Evolutionary conservation across 2,113 vertebrate species (phyloP).

Genomic region (Podocnemis expansa): DNA sequence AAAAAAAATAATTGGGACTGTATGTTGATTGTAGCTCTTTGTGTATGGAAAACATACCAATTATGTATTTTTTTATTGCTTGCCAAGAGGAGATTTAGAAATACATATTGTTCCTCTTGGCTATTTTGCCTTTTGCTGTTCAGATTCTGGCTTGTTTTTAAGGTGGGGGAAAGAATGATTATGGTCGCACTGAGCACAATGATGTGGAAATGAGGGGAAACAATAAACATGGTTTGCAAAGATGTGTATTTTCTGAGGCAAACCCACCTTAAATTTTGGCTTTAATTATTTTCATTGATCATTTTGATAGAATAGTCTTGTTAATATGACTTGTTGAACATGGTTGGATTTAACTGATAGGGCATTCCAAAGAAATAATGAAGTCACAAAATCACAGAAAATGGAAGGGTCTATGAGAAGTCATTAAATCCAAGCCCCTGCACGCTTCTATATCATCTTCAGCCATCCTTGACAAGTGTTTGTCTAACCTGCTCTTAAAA

Average conservation of each 20-base stretch:
- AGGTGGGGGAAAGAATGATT: background rate
- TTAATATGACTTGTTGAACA: background rate
- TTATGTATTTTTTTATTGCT: too few relatives aligned
- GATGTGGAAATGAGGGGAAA: background rate
- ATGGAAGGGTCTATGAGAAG: too few relatives aligned
- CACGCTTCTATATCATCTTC: too few relatives aligned
- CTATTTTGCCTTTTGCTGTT: background rate
- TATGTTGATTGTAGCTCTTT: too few relatives aligned
- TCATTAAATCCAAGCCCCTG: too few relatives aligned
- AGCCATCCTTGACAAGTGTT: too few relatives aligned
- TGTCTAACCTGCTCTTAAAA: too few relatives aligned
- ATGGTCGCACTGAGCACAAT: background rate
- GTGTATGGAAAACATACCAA: too few relatives aligned
- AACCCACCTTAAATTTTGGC: slow-evolving; percentile 23
- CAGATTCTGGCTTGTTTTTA: background rate
- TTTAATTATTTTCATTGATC: background rate
- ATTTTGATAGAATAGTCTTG: background rate
- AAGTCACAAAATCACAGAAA: too few relatives aligned
- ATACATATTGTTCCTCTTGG: background rate
- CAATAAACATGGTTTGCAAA: slow-evolving; percentile 17
- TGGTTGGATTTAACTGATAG: background rate
- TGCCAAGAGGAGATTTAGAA: background rate
- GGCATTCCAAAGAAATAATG: background rate
- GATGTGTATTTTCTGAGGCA: slow-evolving; percentile 7
- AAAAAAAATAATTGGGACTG: too few relatives aligned